These are phyloP conservation scores for Odobenus rosmarus DNA, from an alignment of 2,113 vertebrate species.

Conservation along the genomic window DNA sequence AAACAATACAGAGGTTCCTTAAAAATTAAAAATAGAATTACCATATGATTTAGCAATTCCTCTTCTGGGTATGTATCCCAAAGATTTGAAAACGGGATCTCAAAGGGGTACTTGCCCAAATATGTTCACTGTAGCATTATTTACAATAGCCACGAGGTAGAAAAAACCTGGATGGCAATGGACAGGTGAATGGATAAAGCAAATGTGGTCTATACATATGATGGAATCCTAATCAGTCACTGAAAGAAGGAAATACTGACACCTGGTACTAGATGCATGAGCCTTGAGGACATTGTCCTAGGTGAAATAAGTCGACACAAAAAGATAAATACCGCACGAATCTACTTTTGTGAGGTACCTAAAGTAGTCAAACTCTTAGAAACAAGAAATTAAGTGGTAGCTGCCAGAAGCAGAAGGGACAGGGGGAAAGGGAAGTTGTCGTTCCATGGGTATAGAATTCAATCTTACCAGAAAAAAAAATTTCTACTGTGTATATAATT, in stretches of 20 bases:
- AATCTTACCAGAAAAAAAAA: not conserved
- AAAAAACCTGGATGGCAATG: not conserved
- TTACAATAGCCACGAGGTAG: not conserved
- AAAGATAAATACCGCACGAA: not conserved
- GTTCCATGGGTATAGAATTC: not conserved
- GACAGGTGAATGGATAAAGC: not conserved
- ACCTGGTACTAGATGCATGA: not conserved
- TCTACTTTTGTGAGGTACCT: not conserved
- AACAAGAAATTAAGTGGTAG: not conserved
- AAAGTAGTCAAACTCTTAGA: not conserved
- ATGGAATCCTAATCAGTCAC: not conserved
- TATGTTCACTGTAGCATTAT: not conserved
- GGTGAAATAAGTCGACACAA: not conserved
- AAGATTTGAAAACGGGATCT: not conserved
- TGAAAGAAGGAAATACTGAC: not conserved
- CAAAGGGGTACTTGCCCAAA: not conserved
- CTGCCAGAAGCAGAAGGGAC: not conserved
- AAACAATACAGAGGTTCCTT: not conserved
- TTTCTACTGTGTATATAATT: not conserved
- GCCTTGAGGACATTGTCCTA: not conserved
- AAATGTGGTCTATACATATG: not conserved
- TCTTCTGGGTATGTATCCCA: not conserved
- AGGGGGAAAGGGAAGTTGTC: not conserved
- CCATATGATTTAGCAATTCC: not conserved
- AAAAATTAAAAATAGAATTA: not conserved